Base-by-base conservation (phyloP, 2,113 vertebrate species). In the Pycnonotus jocosus region DNA sequence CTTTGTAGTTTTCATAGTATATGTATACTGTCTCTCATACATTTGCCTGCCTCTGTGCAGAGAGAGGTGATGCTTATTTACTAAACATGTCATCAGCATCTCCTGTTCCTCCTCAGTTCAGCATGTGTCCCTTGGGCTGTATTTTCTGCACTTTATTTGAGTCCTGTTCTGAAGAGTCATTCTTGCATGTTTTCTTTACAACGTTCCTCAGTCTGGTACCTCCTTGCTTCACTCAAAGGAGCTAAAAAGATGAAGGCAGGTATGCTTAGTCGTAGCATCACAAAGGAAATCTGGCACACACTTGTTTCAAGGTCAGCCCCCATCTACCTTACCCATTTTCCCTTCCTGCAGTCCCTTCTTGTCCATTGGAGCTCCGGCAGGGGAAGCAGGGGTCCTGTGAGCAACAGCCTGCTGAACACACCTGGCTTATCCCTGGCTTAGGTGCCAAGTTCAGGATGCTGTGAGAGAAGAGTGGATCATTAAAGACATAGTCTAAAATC, bases 101-200 rank as follows among this genome's bases (percentile, higher is more conserved):
- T 91, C 50, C 70, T 76, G n/a, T 58, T 95, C 54, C n/a, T 97
- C 35, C 83, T 92, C 58, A 50, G n/a, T 79, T 90, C 71, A 62
- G 22, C 58, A 7, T 19, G 31, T 82, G 71, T 92, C 81, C 87
- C 81, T 82, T 92, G 90, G 74, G 87, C 81, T 76, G 74, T 62
- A 51, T 88, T 82, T 94, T 82, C 54, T 85, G 54, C 2, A 0
- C 31, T 10, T 68, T 81, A 27, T 64, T 85, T 7, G 12, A 81
- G 62, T 72, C 84, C 57, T 56, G 6, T 54, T 92, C 91, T 76
- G 53, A 76, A 69, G 57, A 79, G 38, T 72, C 42, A 38, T 57
- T 72, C 78, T 84, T 60, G 47, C 12, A 7, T n/a, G 24, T 25
- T 81, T 88, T 92, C 70, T 72, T 68, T 69, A 42, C 68, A 78